Conservation (phyloP, 2,797 vertebrate genomes). For the Chelon labrosus region DNA sequence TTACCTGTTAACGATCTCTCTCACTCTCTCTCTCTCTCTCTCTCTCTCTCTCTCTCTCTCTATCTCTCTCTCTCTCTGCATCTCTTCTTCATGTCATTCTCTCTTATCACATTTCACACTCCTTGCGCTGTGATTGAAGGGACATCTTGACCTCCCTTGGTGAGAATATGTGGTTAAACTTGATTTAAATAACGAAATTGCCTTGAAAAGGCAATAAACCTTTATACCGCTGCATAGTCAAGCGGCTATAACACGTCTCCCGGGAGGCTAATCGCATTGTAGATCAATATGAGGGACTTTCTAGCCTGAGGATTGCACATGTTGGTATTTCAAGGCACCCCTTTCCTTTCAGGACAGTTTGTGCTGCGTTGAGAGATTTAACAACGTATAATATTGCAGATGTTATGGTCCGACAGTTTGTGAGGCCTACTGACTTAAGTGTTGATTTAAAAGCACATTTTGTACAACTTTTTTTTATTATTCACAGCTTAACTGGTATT, state of each 20-base stretch:
- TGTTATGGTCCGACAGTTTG: not conserved
- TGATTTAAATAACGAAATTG: conserved; percentile 47
- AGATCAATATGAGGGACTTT: conserved; percentile 36
- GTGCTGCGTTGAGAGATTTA: not conserved
- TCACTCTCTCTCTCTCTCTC: conserved; percentile 17
- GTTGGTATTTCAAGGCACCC: conserved; percentile 36
- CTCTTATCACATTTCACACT: conserved; percentile 23
- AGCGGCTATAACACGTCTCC: conserved; percentile 13
- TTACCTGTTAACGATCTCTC: conserved; percentile 57
- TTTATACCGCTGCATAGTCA: conserved; percentile 17
- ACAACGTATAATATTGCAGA: not conserved
- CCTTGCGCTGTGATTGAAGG: conserved; percentile 29
- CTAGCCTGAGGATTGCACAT: conserved; percentile 11
- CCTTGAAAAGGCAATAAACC: conserved; percentile 11
- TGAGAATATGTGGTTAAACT: conserved; percentile 40
- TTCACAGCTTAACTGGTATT: too few species aligned
- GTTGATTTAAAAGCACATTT: not conserved
- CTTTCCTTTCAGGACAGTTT: not conserved
- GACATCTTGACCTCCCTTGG: conserved; percentile 32
- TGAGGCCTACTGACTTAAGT: too few species aligned
- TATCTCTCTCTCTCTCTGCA: conserved; percentile 8
- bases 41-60: conserved; percentile 27
- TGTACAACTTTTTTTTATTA: not conserved
- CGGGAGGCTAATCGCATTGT: conserved; percentile 8
- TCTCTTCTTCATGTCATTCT: conserved; percentile 16